phyloP scores from a whole-genome alignment of 1,140 invertebrate species.

The Paralvinella palmiformis region DNA sequence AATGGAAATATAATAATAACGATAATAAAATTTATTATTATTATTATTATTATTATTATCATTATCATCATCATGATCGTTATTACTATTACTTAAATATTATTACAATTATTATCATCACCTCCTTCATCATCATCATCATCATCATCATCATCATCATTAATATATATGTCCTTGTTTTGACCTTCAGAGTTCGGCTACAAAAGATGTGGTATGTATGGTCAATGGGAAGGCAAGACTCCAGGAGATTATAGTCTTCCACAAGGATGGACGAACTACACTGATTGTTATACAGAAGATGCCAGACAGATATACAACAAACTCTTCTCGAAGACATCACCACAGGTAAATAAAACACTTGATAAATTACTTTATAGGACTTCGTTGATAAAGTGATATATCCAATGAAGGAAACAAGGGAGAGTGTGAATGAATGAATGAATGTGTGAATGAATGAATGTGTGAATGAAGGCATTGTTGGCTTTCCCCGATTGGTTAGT shows the following conservation, averaged over 20 bases:
- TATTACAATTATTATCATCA: not conserved
- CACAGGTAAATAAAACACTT: conserved; percentile 28
- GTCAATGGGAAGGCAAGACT: conserved; percentile 63
- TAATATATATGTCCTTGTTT: not conserved
- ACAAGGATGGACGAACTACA: conserved; percentile 81
- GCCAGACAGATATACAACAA: conserved; percentile 55
- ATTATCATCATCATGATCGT: not conserved
- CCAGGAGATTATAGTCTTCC: conserved; percentile 38
- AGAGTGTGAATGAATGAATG: too few relatives aligned
- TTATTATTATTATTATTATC: not conserved
- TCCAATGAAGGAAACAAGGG: too few relatives aligned
- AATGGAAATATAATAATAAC: too few relatives aligned
- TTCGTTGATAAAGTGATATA: too few relatives aligned
- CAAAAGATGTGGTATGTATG: conserved; percentile 65
- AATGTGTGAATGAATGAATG: too few relatives aligned
- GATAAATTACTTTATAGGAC: not conserved
- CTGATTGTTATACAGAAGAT: conserved; percentile 71
- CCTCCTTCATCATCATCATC: not conserved
- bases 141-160: not conserved
- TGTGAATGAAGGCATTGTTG: too few relatives aligned
- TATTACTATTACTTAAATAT: not conserved
- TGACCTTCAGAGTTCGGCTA: conserved; percentile 63
- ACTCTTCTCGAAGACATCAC: conserved; percentile 31
- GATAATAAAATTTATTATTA: not conserved
- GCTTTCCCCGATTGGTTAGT: too few relatives aligned